phyloP scores from a whole-genome alignment of 2,888 invertebrate species.

The Spodoptera exigua region DNA sequence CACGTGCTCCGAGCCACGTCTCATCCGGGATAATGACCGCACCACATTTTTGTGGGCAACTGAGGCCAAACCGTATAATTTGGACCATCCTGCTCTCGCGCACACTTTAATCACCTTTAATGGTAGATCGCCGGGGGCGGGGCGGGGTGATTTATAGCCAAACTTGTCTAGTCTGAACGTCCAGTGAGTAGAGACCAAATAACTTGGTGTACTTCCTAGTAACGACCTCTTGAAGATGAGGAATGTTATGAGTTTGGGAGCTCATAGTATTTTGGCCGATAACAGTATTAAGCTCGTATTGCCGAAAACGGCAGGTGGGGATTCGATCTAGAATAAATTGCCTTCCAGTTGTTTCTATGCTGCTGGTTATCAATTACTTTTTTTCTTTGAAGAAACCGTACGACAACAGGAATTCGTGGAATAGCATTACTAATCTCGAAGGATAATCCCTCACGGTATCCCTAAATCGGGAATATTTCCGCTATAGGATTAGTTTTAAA shows the following conservation, averaged over 20 bases:
- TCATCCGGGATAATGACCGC: constrained; percentile 76
- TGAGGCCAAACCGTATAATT: constrained; percentile 80
- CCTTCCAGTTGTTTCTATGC: constrained; percentile 18
- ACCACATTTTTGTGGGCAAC: constrained; percentile 73
- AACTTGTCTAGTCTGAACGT: constrained; percentile 62
- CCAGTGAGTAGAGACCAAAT: constrained; percentile 59
- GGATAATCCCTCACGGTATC: constrained; percentile 12
- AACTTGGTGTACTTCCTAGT: constrained; percentile 16
- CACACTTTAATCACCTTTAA: constrained; percentile 81
- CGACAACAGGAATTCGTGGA: neutral
- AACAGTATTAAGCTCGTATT: constrained; percentile 21
- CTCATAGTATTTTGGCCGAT: constrained; percentile 36
- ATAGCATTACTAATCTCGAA: constrained; percentile 7
- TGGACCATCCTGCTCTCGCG: constrained; percentile 80
- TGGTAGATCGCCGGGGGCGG: constrained; percentile 73
- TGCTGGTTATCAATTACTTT: constrained; percentile 14
- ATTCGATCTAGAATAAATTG: constrained; percentile 51
- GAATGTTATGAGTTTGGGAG: constrained; percentile 16
- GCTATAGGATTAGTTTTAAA: constrained; percentile 3
- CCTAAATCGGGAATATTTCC: constrained; percentile 3
- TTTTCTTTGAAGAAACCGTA: constrained; percentile 18
- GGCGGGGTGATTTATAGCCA: constrained; percentile 75
- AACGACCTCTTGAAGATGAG: neutral
- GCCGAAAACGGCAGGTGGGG: constrained; percentile 50
- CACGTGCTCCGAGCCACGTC: constrained; percentile 64